phyloP scores from a whole-genome alignment of 2,113 vertebrate genomes.

The Anarhynchus alexandrinus region DNA sequence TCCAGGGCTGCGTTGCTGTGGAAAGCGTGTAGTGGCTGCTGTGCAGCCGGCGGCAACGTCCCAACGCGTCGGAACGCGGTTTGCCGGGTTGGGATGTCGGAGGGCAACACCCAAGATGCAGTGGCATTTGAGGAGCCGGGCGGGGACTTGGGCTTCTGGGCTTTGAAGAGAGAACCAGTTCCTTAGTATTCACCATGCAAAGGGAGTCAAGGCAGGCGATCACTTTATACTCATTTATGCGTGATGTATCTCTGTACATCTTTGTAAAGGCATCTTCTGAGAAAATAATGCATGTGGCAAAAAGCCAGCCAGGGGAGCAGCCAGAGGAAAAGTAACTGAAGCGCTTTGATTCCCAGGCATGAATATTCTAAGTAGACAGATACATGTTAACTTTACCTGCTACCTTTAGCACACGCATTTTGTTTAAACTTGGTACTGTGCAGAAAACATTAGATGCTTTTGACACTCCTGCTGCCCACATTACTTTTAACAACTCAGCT shows the following conservation, averaged over 20 bases:
- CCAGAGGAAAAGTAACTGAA: constrained; percentile 25
- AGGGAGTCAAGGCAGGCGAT: neutral
- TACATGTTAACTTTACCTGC: constrained; percentile 50
- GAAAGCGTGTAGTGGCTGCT: fast-evolving
- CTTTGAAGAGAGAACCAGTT: neutral
- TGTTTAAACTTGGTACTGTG: constrained; percentile 50
- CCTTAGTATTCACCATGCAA: neutral
- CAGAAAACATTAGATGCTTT: constrained; percentile 61
- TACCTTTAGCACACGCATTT: constrained; percentile 32
- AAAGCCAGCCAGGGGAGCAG: constrained; percentile 57
- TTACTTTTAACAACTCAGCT: constrained; percentile 66
- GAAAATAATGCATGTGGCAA: constrained; percentile 61
- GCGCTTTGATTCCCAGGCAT: constrained; percentile 51
- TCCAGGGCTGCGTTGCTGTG: neutral
- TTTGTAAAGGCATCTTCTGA: constrained; percentile 41
- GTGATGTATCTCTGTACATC: neutral
- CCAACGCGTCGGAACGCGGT: fast-evolving
- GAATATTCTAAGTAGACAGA: constrained; percentile 55
- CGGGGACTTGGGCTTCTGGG: neutral
- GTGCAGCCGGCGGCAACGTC: neutral
- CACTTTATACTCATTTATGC: neutral
- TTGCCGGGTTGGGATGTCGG: neutral
- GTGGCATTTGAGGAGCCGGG: neutral
- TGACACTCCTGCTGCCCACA: constrained; percentile 66
- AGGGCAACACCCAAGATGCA: neutral